Evolutionary conservation across 2,888 invertebrate species (phyloP).

Genomic region (Auanema sp.): DNA sequence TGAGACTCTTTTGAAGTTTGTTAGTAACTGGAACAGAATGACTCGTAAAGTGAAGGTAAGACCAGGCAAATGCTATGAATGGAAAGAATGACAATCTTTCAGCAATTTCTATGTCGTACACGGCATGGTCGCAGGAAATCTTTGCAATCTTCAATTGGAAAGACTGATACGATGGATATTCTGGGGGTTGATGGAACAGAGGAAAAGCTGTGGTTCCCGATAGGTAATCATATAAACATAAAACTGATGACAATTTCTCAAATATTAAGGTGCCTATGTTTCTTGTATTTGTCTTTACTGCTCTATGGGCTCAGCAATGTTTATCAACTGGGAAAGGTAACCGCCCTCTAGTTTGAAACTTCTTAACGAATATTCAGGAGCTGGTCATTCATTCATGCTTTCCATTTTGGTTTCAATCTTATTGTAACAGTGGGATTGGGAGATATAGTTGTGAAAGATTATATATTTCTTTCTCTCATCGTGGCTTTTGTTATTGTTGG

Average conservation of each 20-base stretch:
- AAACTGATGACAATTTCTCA: neutral
- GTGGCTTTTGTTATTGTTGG: conserved; percentile 65
- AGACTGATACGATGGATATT: conserved; percentile 53
- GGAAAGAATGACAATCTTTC: conserved; percentile 9
- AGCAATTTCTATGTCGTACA: conserved; percentile 52
- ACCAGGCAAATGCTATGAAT: neutral
- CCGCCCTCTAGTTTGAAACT: neutral
- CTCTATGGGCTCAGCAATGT: conserved; percentile 64
- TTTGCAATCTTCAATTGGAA: conserved; percentile 55
- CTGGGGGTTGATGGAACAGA: conserved; percentile 58
- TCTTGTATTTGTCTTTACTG: conserved; percentile 64
- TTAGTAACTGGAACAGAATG: conserved; percentile 59
- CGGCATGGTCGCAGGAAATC: conserved; percentile 58
- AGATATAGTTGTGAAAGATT: conserved; percentile 63
- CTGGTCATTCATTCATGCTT: conserved; percentile 64
- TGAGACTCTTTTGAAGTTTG: conserved; percentile 62
- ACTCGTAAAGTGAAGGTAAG: conserved; percentile 52
- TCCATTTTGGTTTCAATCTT: conserved; percentile 64
- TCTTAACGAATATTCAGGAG: conserved; percentile 26
- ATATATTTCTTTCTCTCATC: conserved; percentile 62
- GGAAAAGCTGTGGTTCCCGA: conserved; percentile 64
- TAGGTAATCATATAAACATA: conserved; percentile 35
- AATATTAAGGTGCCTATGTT: conserved; percentile 61
- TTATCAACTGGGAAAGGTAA: conserved; percentile 62
- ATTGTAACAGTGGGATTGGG: conserved; percentile 65